Conservation (phyloP, 1,140 invertebrate genomes). For the Drosophila lowei region DNA sequence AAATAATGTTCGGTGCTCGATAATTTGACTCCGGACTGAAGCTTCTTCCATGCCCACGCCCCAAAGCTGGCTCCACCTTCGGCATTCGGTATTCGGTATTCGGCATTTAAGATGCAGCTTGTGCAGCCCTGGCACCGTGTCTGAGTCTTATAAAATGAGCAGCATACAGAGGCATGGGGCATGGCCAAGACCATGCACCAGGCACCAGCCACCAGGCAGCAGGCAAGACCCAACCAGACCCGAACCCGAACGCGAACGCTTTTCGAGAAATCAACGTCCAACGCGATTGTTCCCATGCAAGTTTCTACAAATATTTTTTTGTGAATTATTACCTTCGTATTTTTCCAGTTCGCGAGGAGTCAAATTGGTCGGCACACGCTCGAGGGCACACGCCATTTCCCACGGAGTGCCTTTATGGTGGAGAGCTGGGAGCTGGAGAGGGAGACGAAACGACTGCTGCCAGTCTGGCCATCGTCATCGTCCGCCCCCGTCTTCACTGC, state of each 20-base stretch:
- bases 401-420: constrained; percentile 82
- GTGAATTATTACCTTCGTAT: constrained; percentile 82
- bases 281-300: constrained; percentile 80
- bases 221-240: constrained; percentile 19
- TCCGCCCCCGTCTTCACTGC: too few species aligned
- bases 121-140: constrained; percentile 57
- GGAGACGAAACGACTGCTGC: neutral
- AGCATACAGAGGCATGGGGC: constrained; percentile 12
- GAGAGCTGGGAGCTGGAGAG: neutral
- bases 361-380: constrained; percentile 84
- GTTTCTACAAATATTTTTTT: constrained; percentile 82
- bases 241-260: constrained; percentile 64
- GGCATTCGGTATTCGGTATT: constrained; percentile 6
- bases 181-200: too few species aligned
- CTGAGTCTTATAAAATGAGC: constrained; percentile 41
- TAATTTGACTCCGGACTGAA: constrained; percentile 46
- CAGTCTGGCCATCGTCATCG: constrained; percentile 8
- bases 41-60: constrained; percentile 62
- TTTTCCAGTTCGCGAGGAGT: constrained; percentile 82
- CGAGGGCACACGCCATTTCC: constrained; percentile 84
- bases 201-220: too few species aligned
- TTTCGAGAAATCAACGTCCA: constrained; percentile 80
- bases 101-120: constrained; percentile 1
- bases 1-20: constrained; percentile 14
- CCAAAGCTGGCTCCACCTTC: constrained; percentile 71